Conservation (phyloP, 1,140 invertebrate genomes). For the Anastrepha ludens region DNA sequence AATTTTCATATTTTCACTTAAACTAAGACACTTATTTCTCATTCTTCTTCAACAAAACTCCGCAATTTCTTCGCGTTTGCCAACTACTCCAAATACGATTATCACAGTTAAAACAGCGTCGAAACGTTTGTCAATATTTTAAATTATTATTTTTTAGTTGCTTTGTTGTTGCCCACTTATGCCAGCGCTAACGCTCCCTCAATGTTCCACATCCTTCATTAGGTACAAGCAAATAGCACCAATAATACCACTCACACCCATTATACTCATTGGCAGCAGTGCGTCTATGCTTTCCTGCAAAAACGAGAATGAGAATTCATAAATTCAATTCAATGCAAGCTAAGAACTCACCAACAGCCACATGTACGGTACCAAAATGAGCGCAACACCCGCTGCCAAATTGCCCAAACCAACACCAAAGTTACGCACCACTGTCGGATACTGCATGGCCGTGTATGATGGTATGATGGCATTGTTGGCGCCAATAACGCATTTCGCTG, state of each 20-base stretch:
- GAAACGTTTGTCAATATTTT: not conserved
- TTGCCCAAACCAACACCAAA: conserved; percentile 83
- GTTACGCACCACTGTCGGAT: conserved; percentile 83
- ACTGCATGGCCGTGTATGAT: conserved; percentile 83
- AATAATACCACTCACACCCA: conserved; percentile 78
- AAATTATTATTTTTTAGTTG: not conserved
- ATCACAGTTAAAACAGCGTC: conserved; percentile 16
- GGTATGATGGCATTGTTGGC: conserved; percentile 83
- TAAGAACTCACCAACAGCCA: conserved; percentile 80
- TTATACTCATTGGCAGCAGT: conserved; percentile 78
- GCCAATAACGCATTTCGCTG: conserved; percentile 81
- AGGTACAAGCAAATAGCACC: conserved; percentile 79
- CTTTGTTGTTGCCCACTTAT: not conserved
- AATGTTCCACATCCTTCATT: conserved; percentile 66
- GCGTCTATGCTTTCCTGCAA: conserved; percentile 74
- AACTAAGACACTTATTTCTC: too few relatives aligned
- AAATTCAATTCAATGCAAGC: not conserved
- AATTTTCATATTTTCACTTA: too few relatives aligned
- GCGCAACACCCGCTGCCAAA: conserved; percentile 80
- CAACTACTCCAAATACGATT: not conserved
- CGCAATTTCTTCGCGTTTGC: not conserved
- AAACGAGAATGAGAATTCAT: not conserved
- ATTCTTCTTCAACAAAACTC: not conserved
- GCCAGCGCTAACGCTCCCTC: too few relatives aligned
- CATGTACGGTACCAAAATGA: conserved; percentile 82